A percentile compares a stretch with the other conserved stretches of the same genome.
phyloP scores from a whole-genome alignment of 2,888 invertebrate genomes.

The Ectropis crepuscularia region DNA sequence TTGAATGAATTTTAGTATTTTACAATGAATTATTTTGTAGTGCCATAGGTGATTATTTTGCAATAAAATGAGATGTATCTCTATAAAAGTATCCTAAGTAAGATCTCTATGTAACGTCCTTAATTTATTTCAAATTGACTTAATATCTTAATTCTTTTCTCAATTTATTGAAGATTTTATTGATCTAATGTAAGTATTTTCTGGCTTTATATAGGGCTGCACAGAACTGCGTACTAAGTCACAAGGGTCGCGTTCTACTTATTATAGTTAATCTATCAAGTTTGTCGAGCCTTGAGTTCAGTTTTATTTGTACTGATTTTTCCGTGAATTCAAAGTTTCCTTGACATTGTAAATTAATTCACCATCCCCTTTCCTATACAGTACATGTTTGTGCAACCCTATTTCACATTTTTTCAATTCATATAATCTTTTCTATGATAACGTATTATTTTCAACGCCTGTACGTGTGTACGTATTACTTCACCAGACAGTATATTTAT shows the following conservation, averaged over 20 bases:
- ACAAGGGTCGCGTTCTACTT: too few relatives aligned
- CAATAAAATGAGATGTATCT: conserved; percentile 47
- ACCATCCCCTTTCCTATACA: too few relatives aligned
- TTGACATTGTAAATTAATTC: too few relatives aligned
- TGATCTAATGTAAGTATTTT: conserved; percentile 3
- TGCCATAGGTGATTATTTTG: conserved; percentile 69
- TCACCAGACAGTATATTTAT: not conserved
- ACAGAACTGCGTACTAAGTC: too few relatives aligned
- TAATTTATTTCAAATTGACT: conserved; percentile 26
- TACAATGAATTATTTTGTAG: conserved; percentile 53
- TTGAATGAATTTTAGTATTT: conserved; percentile 48
- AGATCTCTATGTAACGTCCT: conserved; percentile 63
- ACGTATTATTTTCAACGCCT: conserved; percentile 3
- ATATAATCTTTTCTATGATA: conserved; percentile 1
- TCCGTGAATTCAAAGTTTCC: too few relatives aligned
- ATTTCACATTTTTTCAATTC: too few relatives aligned
- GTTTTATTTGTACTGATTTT: too few relatives aligned
- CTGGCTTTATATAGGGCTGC: too few relatives aligned
- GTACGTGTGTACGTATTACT: not conserved
- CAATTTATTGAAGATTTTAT: conserved; percentile 40
- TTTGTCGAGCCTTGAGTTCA: too few relatives aligned
- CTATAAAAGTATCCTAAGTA: conserved; percentile 46
- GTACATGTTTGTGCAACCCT: too few relatives aligned
- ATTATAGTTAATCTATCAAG: too few relatives aligned
- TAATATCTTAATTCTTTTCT: conserved; percentile 36